Conservation (phyloP, 2,113 vertebrate species). For the Lasiurus borealis region DNA sequence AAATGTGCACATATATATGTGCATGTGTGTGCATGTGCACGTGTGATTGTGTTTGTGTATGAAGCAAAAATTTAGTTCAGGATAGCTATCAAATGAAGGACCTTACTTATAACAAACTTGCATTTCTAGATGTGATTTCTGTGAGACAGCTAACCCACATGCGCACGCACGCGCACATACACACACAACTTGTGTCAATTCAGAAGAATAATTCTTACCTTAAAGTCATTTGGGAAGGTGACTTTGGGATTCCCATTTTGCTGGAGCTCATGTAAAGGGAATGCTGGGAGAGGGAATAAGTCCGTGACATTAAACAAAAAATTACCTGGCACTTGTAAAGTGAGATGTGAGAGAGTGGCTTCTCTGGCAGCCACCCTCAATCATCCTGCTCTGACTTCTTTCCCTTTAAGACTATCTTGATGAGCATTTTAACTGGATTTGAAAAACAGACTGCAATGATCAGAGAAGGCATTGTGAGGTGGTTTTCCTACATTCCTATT, state of each 20-base stretch:
- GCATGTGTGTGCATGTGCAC: background rate
- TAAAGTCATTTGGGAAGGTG: background rate
- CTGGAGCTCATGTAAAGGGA: background rate
- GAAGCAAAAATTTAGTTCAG: background rate
- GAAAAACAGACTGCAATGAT: background rate
- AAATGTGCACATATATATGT: background rate
- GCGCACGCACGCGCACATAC: background rate
- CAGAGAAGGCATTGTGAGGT: background rate
- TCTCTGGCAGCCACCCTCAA: background rate
- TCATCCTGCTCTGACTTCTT: background rate
- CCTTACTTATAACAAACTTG: background rate
- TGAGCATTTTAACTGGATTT: background rate
- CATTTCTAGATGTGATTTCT: background rate
- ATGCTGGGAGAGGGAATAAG: background rate
- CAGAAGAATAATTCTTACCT: background rate
- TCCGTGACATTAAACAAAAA: background rate
- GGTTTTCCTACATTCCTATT: background rate
- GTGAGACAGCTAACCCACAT: background rate
- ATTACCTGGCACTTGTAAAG: background rate
- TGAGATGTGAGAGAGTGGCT: background rate
- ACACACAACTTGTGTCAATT: background rate
- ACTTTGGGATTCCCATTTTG: background rate
- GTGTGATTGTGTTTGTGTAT: background rate
- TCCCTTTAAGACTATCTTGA: background rate
- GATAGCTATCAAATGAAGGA: background rate